phyloP scores from a whole-genome alignment of 1,140 invertebrate species.

The Piezodorus guildinii region DNA sequence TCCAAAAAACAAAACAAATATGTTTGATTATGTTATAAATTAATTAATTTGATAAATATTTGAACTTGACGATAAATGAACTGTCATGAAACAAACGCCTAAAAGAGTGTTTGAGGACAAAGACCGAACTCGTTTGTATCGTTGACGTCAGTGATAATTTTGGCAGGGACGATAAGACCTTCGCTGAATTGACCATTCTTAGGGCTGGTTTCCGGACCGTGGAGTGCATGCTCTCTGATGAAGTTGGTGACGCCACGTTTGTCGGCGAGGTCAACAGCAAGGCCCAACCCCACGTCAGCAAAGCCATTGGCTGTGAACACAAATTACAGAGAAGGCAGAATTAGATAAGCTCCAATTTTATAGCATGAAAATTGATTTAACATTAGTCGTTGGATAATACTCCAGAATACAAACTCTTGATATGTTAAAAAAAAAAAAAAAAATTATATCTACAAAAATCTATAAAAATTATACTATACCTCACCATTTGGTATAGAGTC shows the following conservation, averaged over 20 bases:
- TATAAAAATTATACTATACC: too few species aligned
- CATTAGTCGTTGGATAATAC: too few species aligned
- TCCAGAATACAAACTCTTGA: too few species aligned
- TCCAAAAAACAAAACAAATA: background rate
- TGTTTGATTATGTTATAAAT: background rate
- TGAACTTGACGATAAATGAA: background rate
- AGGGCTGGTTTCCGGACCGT: conserved; percentile 48
- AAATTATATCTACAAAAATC: too few species aligned
- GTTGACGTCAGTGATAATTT: conserved; percentile 35
- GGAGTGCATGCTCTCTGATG: conserved; percentile 51
- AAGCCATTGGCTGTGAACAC: conserved; percentile 52
- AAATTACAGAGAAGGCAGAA: conserved; percentile 27
- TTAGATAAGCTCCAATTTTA: too few species aligned
- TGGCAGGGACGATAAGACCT: conserved; percentile 41
- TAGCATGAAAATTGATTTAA: too few species aligned
- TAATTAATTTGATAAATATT: background rate
- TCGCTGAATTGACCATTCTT: conserved; percentile 49
- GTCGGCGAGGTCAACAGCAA: conserved; percentile 56
- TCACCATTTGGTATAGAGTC: too few species aligned
- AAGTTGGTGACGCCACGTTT: conserved; percentile 42
- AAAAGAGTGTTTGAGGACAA: conserved; percentile 8
- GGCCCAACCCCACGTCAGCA: conserved; percentile 64
- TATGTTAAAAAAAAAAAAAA: too few species aligned
- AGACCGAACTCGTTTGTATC: conserved; percentile 3
- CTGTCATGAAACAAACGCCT: background rate